Percentiles rank a stretch among this genome's conserved stretches.
Evolutionary conservation across 2,888 invertebrate genomes (phyloP).

Genomic region (Zaprionus lineosus): DNA sequence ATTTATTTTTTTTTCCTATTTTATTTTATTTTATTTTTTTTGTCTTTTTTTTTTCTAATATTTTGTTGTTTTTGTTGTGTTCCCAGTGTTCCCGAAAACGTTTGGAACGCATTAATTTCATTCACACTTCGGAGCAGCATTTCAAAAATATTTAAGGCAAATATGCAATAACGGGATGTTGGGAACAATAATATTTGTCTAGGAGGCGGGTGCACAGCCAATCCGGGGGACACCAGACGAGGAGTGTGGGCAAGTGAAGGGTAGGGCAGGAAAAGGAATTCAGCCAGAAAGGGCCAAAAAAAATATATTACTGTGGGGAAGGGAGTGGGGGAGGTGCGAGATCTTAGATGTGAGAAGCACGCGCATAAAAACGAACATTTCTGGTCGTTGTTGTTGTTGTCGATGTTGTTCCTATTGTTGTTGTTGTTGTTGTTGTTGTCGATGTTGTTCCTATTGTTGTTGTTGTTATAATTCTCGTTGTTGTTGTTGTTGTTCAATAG

Average conservation of each 20-base stretch:
- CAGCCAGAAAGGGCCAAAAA: conserved; percentile 28
- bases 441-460: conserved; percentile 8
- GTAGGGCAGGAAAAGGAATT: conserved; percentile 3
- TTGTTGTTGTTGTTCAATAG: conserved; percentile 32
- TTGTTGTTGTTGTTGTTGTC: conserved; percentile 14
- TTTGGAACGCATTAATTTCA: conserved; percentile 77
- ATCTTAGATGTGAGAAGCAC: conserved; percentile 55
- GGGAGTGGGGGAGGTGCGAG: conserved; percentile 40
- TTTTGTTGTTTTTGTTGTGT: conserved; percentile 10
- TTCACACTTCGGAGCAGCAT: conserved; percentile 73
- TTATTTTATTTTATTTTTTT: conserved; percentile 15
- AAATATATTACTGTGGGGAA: too few relatives aligned
- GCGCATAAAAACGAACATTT: conserved; percentile 43
- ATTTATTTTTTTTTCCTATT: conserved; percentile 14
- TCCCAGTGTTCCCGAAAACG: conserved; percentile 35
- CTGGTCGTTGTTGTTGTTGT: conserved; percentile 11
- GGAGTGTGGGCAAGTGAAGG: not conserved
- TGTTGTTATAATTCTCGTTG: conserved; percentile 13
- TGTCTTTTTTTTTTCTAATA: conserved; percentile 4
- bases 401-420: conserved; percentile 8
- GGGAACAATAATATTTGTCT: conserved; percentile 79
- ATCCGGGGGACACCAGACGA: conserved; percentile 4
- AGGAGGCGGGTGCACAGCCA: conserved; percentile 58
- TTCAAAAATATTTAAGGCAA: conserved; percentile 68
- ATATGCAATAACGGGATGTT: conserved; percentile 79